Base-by-base conservation (phyloP, 2,113 vertebrate genomes). In the Corydoras sp. region DNA sequence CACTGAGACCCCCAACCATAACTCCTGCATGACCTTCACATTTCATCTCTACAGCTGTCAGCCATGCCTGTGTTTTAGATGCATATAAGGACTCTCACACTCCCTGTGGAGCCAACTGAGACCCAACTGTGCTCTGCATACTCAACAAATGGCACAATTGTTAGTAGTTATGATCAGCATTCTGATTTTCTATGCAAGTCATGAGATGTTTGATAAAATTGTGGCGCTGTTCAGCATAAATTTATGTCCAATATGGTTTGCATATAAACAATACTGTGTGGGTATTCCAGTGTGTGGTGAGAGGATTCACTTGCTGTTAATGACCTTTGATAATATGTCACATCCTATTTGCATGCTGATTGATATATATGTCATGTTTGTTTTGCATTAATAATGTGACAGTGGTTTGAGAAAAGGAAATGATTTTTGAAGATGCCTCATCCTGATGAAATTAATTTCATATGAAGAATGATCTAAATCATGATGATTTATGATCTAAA, bases 341-440 rank as follows among this genome's bases (percentile, higher is more conserved):
- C 48, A 35, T 77, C 78, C 2, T 75, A 83, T 81, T 83, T 79
- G 78, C 83, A 15, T 3, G 35, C 12, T n/a, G 24, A 75, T 68
- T 43, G 75, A 68, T 51, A 53, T 80, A 43, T 83, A 76, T 83
- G 83, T 83, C 83, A 79, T 55, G 58, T 74, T 83, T 79, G 65
- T 81, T 82, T 83, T 67, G 65, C 70, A 43, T 74, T 65, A 76
- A 83, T 60, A 3, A 69, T 55, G 75, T 81, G 76, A 76, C 75
- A 78, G 81, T 84, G 86, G 80, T 78, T n/a, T 56, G 9, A 56
- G 14, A 2, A 56, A 56, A 7, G 13, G 54, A 53, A 14, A 14
- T 53, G 10, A n/a, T 56, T n/a, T 14, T 12, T 53, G 3, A 53
- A 3, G 13, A 53, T 53, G 51, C 10, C 3, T 5, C 10, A 53